Base-by-base conservation (phyloP, 2,888 invertebrate genomes). In the Erebia epiphron region DNA sequence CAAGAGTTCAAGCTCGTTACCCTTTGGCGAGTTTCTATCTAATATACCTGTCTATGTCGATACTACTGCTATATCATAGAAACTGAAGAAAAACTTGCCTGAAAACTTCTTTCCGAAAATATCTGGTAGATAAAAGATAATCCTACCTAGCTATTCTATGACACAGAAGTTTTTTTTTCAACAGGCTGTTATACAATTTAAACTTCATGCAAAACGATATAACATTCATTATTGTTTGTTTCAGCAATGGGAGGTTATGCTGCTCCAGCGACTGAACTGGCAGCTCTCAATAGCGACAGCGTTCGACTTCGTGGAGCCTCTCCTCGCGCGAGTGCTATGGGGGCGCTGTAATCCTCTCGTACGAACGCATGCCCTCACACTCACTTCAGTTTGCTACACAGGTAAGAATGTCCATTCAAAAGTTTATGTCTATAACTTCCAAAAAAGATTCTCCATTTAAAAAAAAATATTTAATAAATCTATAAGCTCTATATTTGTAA, bases 251-350 rank as follows among this genome's bases (percentile, higher is more conserved):
- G 98, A 98, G 90, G 90, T 97, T 79, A 90, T 97, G 86, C 94
- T 97, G 52, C 92, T 97, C 76, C 95, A 95, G 75, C 95, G 95
- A 83, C 89, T 98, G 76, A 95, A 96, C 83, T 98, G 97, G 97
- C 96, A 97, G 88, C 92, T 97, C 77, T 95, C 96, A 46, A 95
- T 96, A 43, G 95, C 97, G 68, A 97, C 97, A 1, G 96, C 96
- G 10, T 96, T 96, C 87, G 97, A 97, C 90, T 97, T 97, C 90
- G 95, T 97, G 81, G 97, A 97, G 84, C 97, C 97, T 80, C 94
- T 97, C 78, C 91, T 97, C 75, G 95, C 95, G 78, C 92, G 97
- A 78, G 89, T 92, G 75, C 87, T 94, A 18, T 95, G 95, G 95
- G 94, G 95, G 72, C 92, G 94, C 70, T 88, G 94, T 67, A 94